Percentiles rank a stretch among this genome's conserved stretches.
phyloP scores from a whole-genome alignment of 2,113 vertebrate genomes.

The Myiagra hebetior region DNA sequence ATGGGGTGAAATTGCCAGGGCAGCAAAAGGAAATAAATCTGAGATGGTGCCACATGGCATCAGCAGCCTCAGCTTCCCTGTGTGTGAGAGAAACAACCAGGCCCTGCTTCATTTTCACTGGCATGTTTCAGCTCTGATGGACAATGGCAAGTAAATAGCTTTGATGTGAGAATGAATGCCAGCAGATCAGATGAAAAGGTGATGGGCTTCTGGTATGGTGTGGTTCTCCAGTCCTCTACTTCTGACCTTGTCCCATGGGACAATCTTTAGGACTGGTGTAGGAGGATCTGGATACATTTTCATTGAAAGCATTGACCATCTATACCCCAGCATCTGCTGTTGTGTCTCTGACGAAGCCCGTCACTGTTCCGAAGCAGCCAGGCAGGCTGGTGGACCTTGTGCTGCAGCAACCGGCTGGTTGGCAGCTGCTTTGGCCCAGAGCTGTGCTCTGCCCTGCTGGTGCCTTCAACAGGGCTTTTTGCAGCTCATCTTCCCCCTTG shows the following conservation, averaged over 20 bases:
- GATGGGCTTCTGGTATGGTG: fast-evolving
- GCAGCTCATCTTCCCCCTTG: neutral
- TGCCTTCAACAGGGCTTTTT: neutral
- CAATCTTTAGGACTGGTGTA: neutral
- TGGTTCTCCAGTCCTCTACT: neutral
- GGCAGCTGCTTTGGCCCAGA: fast-evolving
- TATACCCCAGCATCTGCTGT: neutral
- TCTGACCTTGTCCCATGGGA: neutral
- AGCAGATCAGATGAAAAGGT: neutral
- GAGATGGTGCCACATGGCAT: neutral
- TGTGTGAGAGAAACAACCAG: neutral
- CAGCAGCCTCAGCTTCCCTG: neutral
- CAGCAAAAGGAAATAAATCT: neutral
- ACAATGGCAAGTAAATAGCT: neutral
- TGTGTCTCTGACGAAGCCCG: neutral
- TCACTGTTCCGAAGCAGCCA: neutral
- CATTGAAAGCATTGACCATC: neutral
- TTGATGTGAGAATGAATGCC: neutral
- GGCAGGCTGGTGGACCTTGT: neutral
- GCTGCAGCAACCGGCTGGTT: neutral
- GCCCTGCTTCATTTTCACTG: neutral
- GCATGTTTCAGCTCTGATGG: neutral
- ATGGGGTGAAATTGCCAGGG: neutral
- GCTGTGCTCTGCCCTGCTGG: neutral
- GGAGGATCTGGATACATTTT: neutral